Evolutionary conservation across 2,888 invertebrate genomes (phyloP).

Genomic region (Xanthorhoe spadicearia): DNA sequence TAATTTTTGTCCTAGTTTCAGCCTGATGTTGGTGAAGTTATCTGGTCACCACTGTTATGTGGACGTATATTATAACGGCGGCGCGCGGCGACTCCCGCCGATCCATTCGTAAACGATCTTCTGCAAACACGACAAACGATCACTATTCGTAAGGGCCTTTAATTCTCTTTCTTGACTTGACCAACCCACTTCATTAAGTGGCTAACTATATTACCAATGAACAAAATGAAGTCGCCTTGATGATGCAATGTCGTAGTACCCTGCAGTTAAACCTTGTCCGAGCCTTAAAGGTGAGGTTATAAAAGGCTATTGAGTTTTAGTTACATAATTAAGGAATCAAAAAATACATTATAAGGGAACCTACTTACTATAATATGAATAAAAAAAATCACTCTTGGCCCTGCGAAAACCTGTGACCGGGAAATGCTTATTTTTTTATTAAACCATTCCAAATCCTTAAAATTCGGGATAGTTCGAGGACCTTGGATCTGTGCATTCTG

Average conservation of each 20-base stretch:
- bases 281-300: too few species aligned
- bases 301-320: too few species aligned
- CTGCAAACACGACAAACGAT: constrained; percentile 55
- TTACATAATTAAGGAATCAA: too few species aligned
- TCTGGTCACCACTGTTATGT: constrained; percentile 78
- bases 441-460: too few species aligned
- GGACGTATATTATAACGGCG: constrained; percentile 90
- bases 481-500: too few species aligned
- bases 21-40: constrained; percentile 49
- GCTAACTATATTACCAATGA: neutral
- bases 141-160: constrained; percentile 59
- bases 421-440: too few species aligned
- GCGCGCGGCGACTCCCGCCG: constrained; percentile 87
- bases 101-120: constrained; percentile 58
- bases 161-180: constrained; percentile 29
- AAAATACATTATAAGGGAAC: too few species aligned
- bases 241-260: neutral
- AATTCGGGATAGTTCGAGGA: too few species aligned
- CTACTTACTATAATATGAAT: too few species aligned
- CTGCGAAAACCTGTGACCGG: too few species aligned
- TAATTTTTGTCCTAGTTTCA: constrained; percentile 22
- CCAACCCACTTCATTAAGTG: constrained; percentile 5
- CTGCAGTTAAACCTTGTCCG: too few species aligned
- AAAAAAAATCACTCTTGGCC: too few species aligned
- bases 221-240: neutral